These are phyloP conservation scores for Megalonaias nervosa DNA, from an alignment of 1,140 invertebrate species.

Conservation along the genomic window DNA sequence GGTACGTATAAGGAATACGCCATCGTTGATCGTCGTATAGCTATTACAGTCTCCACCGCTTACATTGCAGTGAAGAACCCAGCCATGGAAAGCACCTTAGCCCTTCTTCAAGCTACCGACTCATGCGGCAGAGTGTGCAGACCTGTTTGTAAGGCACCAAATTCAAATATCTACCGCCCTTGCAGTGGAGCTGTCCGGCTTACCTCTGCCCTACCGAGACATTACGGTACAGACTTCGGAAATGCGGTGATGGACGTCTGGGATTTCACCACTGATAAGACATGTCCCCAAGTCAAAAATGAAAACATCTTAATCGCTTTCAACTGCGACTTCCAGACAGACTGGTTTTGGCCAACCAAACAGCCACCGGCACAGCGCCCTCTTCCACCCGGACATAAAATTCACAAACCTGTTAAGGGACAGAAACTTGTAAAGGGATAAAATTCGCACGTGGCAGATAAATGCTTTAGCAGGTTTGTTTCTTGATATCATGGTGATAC, in stretches of 20 bases:
- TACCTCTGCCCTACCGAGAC: conserved; percentile 35
- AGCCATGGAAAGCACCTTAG: conserved; percentile 31
- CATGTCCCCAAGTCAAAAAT: conserved; percentile 47
- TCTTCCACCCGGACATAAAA: neutral
- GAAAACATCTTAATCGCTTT: conserved; percentile 56
- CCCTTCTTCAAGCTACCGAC: conserved; percentile 56
- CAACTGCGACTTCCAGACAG: conserved; percentile 59
- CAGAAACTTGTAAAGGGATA: neutral
- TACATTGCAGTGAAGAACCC: conserved; percentile 56
- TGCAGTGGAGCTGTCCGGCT: conserved; percentile 54
- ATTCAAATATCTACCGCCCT: conserved; percentile 37
- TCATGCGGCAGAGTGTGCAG: conserved; percentile 60
- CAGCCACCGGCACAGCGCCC: conserved; percentile 5
- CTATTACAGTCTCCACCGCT: conserved; percentile 54
- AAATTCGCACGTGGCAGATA: neutral
- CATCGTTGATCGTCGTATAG: conserved; percentile 57
- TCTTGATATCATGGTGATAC: neutral
- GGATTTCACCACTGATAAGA: conserved; percentile 45
- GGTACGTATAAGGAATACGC: conserved; percentile 63
- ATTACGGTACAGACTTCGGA: conserved; percentile 53
- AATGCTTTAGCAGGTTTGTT: neutral
- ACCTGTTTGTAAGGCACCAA: conserved; percentile 52
- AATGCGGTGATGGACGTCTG: conserved; percentile 53
- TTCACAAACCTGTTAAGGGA: neutral
- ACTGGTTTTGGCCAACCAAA: conserved; percentile 52